Conservation (phyloP, 2,888 invertebrate species). For the Ophonus ardosiacus region DNA sequence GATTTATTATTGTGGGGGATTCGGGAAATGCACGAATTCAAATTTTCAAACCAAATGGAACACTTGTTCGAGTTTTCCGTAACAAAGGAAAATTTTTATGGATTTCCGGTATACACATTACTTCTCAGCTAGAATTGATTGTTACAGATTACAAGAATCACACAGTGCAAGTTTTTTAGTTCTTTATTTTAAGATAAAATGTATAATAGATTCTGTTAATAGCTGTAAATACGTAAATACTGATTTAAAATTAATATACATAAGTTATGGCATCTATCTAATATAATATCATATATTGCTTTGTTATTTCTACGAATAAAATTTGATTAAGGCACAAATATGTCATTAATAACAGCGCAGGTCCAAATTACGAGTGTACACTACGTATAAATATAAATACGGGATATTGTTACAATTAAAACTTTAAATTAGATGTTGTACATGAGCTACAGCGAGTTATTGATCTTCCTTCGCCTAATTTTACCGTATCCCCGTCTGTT, state of each 20-base stretch:
- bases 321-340: conserved; percentile 61
- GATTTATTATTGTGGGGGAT: conserved; percentile 88
- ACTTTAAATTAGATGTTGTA: conserved; percentile 69
- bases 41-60: conserved; percentile 85
- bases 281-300: conserved; percentile 56
- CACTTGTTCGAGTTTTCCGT: conserved; percentile 83
- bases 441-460: conserved; percentile 84
- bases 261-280: conserved; percentile 63
- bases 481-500: conserved; percentile 81
- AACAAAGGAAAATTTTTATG: conserved; percentile 80
- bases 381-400: conserved; percentile 55
- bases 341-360: conserved; percentile 40
- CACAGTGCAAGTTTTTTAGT: conserved; percentile 72
- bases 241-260: conserved; percentile 46
- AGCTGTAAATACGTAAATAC: conserved; percentile 52
- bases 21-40: conserved; percentile 87
- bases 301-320: conserved; percentile 32
- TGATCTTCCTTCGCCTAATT: conserved; percentile 83
- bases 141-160: conserved; percentile 81
- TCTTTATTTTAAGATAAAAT: conserved; percentile 40
- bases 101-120: conserved; percentile 83
- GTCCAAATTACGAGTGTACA: conserved; percentile 23
- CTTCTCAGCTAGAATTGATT: conserved; percentile 80
- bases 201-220: conserved; percentile 36
- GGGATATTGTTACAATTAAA: conserved; percentile 49